Conservation (phyloP, 2,888 invertebrate species). For the Orchestes rusci region DNA sequence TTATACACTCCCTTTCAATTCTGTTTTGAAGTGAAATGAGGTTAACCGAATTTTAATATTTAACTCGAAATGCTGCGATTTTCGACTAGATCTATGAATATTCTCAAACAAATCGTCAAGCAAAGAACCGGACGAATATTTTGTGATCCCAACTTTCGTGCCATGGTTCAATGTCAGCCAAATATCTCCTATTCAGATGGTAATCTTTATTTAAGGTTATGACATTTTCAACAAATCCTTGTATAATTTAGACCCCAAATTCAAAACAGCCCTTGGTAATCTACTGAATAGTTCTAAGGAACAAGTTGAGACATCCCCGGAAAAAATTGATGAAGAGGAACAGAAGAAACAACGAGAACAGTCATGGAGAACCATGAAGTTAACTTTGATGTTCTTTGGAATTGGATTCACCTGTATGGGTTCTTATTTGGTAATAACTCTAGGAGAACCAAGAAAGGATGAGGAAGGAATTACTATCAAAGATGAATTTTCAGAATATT, state of each 20-base stretch:
- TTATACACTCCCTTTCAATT: no score
- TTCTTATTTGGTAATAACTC: conserved; percentile 57
- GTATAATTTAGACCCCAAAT: conserved; percentile 13
- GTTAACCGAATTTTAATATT: no score
- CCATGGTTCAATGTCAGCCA: conserved; percentile 24
- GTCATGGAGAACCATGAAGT: conserved; percentile 40
- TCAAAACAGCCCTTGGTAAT: conserved; percentile 30
- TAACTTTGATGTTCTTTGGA: conserved; percentile 48
- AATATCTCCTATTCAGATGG: conserved; percentile 21
- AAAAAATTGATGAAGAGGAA: conserved; percentile 32
- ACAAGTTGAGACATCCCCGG: conserved; percentile 22
- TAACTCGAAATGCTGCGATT: conserved; percentile 31
- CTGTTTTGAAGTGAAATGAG: no score
- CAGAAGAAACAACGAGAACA: conserved; percentile 33
- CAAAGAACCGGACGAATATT: conserved; percentile 23
- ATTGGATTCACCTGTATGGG: conserved; percentile 53
- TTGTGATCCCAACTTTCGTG: conserved; percentile 21
- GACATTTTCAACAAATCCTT: conserved; percentile 5
- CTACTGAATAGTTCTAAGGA: conserved; percentile 29
- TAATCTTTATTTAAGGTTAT: conserved; percentile 20
- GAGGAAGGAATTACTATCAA: conserved; percentile 65
- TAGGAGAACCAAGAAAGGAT: conserved; percentile 67
- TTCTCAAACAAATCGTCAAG: conserved; percentile 26
- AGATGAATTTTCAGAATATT: conserved; percentile 67
- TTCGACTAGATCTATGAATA: conserved; percentile 25